Evolutionary conservation across 2,113 vertebrate species (phyloP), one percentile per base, ranked within the genome.

Genomic region (Bubo scandiacus): DNA sequence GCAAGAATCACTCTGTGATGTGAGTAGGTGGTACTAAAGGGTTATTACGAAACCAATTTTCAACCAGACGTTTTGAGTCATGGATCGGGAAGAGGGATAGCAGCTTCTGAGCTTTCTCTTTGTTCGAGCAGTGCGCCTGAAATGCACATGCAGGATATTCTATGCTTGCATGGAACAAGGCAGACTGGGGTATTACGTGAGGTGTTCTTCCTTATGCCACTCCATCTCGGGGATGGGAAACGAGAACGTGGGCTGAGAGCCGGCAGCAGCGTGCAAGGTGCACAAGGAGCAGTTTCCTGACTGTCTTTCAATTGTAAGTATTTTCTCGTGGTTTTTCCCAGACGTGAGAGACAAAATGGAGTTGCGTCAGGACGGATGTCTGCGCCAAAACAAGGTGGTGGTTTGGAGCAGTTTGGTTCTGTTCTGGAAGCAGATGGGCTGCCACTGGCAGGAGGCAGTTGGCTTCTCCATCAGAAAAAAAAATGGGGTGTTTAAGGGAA

Each of bases 21-120:
- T 97, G 98, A 98, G 98, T 98, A 98, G 98, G 98, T 97, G 98
- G 97, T 94, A 96, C 96, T 97, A 97, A 88, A 97, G 97, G 96
- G 79, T 96, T 89, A 92, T 97, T 98, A 98, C 96, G 96, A 96
- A 98, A 95, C 96, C 94, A 15, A 29, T 93, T 96, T 74, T 93
- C 89, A 82, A 95, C 87, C 96, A 97, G 96, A 91, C 90, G 43
- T 81, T 97, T 97, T 90, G 96, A 97, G 93, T 97, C 75, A 81
- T 91, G 92, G 94, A 92, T 96, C 73, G 59, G 92, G 80, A 98
- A 93, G 94, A 90, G 74, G 96, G 94, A 72, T 81, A 83, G 92
- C 94, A 94, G 86, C 95, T 92, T 62, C n/a, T 27, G 90, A 84
- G 88, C 92, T 92, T 81, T 85, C 93, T 75, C 96, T 96, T 97